phyloP scores from a whole-genome alignment of 2,888 invertebrate species.

The Teinopalpus imperialis region DNA sequence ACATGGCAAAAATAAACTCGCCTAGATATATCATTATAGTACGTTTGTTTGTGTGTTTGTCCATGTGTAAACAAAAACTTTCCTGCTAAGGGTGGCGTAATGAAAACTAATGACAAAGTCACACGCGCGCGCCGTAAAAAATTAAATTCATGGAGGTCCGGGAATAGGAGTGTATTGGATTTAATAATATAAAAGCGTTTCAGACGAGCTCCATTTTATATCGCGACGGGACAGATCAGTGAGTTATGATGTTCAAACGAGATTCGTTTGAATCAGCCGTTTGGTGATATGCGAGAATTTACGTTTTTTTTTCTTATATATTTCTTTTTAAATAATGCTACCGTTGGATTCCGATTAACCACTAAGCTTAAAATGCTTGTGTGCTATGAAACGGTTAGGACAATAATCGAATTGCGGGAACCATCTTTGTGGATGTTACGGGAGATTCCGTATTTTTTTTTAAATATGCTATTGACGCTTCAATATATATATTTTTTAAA shows the following conservation, averaged over 20 bases:
- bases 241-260: slow-evolving; percentile 44
- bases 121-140: slow-evolving; percentile 71
- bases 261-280: slow-evolving; percentile 12
- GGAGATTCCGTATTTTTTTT: no score
- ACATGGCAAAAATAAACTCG: background rate
- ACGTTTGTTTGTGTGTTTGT: no score
- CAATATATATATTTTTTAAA: no score
- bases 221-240: slow-evolving; percentile 35
- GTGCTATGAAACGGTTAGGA: no score
- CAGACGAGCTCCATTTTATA: slow-evolving; percentile 46
- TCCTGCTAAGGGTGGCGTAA: slow-evolving; percentile 60
- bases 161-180: slow-evolving; percentile 62
- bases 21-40: background rate
- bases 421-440: no score
- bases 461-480: no score
- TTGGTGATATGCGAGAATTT: background rate
- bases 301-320: no score
- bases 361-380: no score
- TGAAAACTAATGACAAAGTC: slow-evolving; percentile 74
- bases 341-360: no score
- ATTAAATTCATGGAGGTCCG: slow-evolving; percentile 65
- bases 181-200: slow-evolving; percentile 42
- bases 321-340: no score
- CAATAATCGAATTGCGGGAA: no score
- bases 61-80: slow-evolving; percentile 6